A percentile compares a stretch with the other conserved stretches of the same genome.
Conservation (phyloP, 2,797 vertebrate species). For the Siniperca scherzeri region DNA sequence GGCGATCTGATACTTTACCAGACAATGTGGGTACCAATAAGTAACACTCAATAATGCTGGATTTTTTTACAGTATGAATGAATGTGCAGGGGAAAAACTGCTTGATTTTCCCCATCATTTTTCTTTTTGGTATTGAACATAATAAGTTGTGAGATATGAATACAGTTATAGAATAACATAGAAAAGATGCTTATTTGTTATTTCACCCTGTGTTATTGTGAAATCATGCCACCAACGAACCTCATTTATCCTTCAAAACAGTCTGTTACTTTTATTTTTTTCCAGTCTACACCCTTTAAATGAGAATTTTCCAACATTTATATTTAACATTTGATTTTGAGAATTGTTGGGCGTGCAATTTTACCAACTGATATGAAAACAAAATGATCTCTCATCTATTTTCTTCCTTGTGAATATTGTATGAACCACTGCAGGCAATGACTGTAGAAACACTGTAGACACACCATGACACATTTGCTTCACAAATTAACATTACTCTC, state of each 20-base stretch:
- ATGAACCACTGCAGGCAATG: conserved; percentile 59
- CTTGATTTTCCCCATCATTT: conserved; percentile 64
- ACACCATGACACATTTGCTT: conserved; percentile 66
- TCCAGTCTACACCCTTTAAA: conserved; percentile 56
- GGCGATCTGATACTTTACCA: conserved; percentile 65
- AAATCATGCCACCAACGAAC: conserved; percentile 42
- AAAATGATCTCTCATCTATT: conserved; percentile 48
- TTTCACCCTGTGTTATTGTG: conserved; percentile 54
- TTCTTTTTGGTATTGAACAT: conserved; percentile 69
- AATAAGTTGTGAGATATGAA: conserved; percentile 67
- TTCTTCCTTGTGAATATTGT: conserved; percentile 67
- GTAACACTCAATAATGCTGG: conserved; percentile 79
- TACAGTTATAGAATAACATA: conserved; percentile 65
- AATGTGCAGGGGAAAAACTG: conserved; percentile 64
- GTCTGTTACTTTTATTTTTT: conserved; percentile 38
- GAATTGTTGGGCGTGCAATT: conserved; percentile 40
- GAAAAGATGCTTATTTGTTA: conserved; percentile 66
- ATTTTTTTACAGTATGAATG: conserved; percentile 81
- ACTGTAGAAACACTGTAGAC: conserved; percentile 74
- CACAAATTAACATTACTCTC: conserved; percentile 63
- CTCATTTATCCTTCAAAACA: conserved; percentile 33
- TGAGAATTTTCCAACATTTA: conserved; percentile 41
- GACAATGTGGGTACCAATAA: conserved; percentile 70
- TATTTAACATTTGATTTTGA: conserved; percentile 43
- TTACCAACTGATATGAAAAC: conserved; percentile 47